These are phyloP conservation scores for Poecilobothrus nobilitatus DNA, from an alignment of 2,888 invertebrate genomes.

Conservation along the genomic window DNA sequence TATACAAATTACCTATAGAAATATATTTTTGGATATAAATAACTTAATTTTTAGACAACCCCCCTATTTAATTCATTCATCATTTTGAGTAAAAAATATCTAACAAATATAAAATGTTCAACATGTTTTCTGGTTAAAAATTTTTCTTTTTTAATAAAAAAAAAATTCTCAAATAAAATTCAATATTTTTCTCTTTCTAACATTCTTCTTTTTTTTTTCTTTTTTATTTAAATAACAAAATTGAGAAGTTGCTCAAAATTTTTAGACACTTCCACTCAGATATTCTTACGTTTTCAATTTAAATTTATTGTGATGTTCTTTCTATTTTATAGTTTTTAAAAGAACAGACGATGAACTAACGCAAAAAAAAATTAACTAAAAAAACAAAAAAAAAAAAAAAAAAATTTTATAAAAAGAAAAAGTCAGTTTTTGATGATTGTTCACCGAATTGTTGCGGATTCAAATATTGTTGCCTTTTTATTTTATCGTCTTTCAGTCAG, in stretches of 20 bases:
- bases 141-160: not conserved
- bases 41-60: not conserved
- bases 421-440: not conserved
- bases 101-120: not conserved
- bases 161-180: not conserved
- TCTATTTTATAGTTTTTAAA: not conserved
- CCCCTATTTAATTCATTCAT: not conserved
- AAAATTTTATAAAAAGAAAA: not conserved
- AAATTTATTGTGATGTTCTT: too few relatives aligned
- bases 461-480: not conserved
- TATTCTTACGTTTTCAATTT: too few relatives aligned
- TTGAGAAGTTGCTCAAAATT: not conserved
- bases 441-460: not conserved
- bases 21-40: too few relatives aligned
- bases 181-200: not conserved
- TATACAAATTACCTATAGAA: too few relatives aligned
- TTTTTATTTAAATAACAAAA: not conserved
- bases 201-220: not conserved
- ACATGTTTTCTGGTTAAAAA: slow-evolving; percentile 1
- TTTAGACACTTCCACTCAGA: too few relatives aligned
- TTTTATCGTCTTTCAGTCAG: not conserved
- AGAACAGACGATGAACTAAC: too few relatives aligned
- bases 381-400: not conserved
- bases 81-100: not conserved
- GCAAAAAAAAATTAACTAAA: not conserved